Conservation (phyloP, 2,797 vertebrate genomes). For the Enteromius anoplus region DNA sequence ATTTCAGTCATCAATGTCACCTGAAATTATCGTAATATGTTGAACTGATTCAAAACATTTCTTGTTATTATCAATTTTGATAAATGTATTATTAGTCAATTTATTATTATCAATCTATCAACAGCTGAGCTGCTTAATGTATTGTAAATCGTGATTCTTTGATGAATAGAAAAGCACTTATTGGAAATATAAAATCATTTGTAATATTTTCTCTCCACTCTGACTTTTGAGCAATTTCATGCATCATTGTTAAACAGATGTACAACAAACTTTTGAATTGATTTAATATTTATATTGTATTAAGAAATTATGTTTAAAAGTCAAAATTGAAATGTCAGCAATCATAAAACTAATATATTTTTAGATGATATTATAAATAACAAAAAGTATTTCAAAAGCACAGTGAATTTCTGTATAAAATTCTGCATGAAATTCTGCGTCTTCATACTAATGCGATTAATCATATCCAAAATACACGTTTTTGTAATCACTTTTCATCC, state of each 20-base stretch:
- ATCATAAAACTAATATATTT: not conserved
- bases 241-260: not conserved
- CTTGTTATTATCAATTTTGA: not conserved
- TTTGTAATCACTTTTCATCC: no score
- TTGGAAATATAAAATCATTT: not conserved
- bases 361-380: not conserved
- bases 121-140: not conserved
- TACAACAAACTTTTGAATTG: not conserved
- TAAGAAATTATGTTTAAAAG: not conserved
- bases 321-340: not conserved
- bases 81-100: no score
- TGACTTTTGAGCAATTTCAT: not conserved
- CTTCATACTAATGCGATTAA: no score
- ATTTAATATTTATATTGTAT: not conserved
- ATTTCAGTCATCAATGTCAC: not conserved
- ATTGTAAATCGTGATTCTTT: not conserved
- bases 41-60: not conserved
- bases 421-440: not conserved
- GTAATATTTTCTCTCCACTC: not conserved
- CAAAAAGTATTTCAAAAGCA: not conserved
- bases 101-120: not conserved
- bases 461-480: no score
- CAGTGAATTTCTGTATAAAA: not conserved
- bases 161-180: not conserved
- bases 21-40: not conserved